Conservation (phyloP, 2,113 vertebrate genomes). For the Canis aureus region DNA sequence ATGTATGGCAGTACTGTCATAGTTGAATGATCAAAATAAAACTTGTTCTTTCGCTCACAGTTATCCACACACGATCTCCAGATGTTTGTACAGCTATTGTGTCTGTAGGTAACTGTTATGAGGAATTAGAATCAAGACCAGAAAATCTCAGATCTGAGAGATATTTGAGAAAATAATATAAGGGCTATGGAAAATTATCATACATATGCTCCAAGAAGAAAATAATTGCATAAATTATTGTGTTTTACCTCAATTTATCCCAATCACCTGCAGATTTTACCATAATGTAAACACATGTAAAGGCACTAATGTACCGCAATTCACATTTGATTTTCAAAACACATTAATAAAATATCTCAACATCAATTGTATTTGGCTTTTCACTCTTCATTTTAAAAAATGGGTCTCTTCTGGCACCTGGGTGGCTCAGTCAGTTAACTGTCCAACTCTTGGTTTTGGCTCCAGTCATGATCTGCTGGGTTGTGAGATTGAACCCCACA, state of each 20-base stretch:
- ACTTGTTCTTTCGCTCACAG: background rate
- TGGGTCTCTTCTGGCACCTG: background rate
- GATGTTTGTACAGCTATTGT: background rate
- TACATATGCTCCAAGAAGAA: background rate
- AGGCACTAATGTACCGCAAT: background rate
- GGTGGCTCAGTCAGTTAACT: background rate
- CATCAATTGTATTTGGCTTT: constrained; percentile 2
- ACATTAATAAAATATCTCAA: constrained; percentile 17
- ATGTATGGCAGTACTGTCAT: background rate
- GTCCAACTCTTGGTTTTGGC: background rate
- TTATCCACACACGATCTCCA: background rate
- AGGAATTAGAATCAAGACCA: constrained; percentile 28
- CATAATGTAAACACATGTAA: background rate
- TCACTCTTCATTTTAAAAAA: constrained; percentile 4
- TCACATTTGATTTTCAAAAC: constrained; percentile 34
- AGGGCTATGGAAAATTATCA: background rate
- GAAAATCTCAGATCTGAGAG: constrained; percentile 10
- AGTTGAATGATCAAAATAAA: background rate
- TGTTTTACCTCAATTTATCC: background rate
- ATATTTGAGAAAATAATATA: constrained; percentile 1
- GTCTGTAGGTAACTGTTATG: background rate
- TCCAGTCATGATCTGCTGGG: background rate
- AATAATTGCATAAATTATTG: constrained; percentile 27
- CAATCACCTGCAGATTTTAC: background rate
- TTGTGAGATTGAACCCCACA: background rate